Evolutionary conservation across 2,888 invertebrate genomes (phyloP).

Genomic region (Thymelicus acteon): DNA sequence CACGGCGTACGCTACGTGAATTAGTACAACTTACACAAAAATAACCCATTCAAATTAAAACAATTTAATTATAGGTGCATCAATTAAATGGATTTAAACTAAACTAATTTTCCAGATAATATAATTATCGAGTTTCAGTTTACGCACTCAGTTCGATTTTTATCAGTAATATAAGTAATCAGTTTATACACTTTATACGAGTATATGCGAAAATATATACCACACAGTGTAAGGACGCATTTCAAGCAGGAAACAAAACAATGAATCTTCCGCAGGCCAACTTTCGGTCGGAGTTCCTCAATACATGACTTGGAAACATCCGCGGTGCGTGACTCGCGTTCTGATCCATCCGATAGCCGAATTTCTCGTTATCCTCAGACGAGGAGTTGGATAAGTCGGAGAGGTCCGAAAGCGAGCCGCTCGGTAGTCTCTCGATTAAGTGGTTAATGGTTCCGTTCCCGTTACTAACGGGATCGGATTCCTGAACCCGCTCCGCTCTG

Average conservation of each 20-base stretch:
- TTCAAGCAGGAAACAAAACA: not conserved
- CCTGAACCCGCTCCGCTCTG: slow-evolving; percentile 39
- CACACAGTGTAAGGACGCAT: not conserved
- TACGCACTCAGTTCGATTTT: too few species aligned
- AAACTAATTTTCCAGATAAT: too few species aligned
- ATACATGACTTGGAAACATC: slow-evolving; percentile 1
- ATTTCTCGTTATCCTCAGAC: not conserved
- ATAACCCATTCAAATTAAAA: too few species aligned
- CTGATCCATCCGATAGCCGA: not conserved
- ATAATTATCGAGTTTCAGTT: too few species aligned
- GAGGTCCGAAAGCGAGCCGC: not conserved
- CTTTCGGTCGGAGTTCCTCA: not conserved
- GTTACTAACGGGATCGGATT: slow-evolving; percentile 57
- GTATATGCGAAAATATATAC: not conserved
- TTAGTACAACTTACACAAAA: too few species aligned
- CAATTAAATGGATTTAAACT: too few species aligned
- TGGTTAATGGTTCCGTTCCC: slow-evolving; percentile 48
- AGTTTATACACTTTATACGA: too few species aligned
- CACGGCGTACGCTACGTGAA: too few species aligned
- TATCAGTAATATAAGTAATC: too few species aligned
- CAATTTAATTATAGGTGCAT: too few species aligned
- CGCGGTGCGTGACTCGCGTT: not conserved
- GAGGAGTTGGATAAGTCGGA: not conserved
- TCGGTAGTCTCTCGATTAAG: slow-evolving; percentile 45
- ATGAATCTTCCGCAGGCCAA: not conserved